phyloP scores from a whole-genome alignment of 2,888 invertebrate species.

The Ommatoiulus sabulosus region DNA sequence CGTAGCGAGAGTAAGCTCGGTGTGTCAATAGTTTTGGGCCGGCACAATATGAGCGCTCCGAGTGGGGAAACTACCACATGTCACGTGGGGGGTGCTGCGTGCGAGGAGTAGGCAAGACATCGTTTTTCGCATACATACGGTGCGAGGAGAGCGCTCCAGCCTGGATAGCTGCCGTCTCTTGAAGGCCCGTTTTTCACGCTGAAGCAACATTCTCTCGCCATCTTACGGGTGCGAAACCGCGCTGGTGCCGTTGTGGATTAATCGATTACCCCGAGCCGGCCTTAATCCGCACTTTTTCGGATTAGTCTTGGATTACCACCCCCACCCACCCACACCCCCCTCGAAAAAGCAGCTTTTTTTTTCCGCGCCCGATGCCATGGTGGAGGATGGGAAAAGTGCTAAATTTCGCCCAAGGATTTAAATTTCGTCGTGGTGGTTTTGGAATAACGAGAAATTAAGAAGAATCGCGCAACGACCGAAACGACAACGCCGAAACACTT shows the following conservation, averaged over 20 bases:
- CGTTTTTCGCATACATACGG: not conserved
- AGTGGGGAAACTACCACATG: slow-evolving; percentile 42
- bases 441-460: not conserved
- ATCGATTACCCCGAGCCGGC: not conserved
- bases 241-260: not conserved
- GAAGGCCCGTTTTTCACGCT: not conserved
- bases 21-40: slow-evolving; percentile 51
- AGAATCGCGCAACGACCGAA: not conserved
- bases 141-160: not conserved
- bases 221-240: not conserved
- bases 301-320: slow-evolving; percentile 1
- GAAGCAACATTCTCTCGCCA: not conserved
- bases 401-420: not conserved
- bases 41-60: slow-evolving; percentile 35
- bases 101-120: not conserved
- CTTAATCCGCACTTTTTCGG: slow-evolving; percentile 4
- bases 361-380: not conserved
- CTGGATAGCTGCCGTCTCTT: not conserved
- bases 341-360: not conserved
- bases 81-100: slow-evolving; percentile 29
- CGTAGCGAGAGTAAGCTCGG: slow-evolving; percentile 52
- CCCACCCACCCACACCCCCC: not conserved
- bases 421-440: not conserved
- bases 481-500: not conserved
- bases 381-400: not conserved